Evolutionary conservation across 2,797 vertebrate genomes (phyloP).

Genomic region (Urocyon cinereoargenteus): DNA sequence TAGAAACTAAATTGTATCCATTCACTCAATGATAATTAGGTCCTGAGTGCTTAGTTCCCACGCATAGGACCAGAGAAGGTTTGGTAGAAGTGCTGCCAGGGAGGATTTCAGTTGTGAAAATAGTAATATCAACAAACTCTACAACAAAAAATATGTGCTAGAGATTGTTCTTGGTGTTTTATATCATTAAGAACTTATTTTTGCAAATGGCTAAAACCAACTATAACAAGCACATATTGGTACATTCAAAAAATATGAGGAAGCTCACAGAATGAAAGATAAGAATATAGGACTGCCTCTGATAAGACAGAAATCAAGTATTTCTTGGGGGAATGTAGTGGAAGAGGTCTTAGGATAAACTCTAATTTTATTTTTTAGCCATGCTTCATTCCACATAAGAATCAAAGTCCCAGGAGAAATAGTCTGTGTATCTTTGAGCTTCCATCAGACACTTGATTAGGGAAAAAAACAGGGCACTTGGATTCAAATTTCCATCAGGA

Average conservation of each 20-base stretch:
- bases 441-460: neutral
- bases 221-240: neutral
- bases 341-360: neutral
- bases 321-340: neutral
- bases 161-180: neutral
- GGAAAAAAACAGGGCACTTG: neutral
- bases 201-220: neutral
- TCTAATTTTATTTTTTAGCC: conserved; percentile 7
- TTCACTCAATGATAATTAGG: neutral
- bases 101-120: neutral
- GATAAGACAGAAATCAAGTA: neutral
- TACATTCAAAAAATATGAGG: neutral
- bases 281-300: neutral
- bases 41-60: neutral
- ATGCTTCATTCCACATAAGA: neutral
- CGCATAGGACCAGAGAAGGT: neutral
- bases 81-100: neutral
- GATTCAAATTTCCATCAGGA: neutral
- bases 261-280: neutral
- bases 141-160: neutral
- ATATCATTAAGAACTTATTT: neutral
- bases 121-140: neutral
- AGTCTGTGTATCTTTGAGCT: neutral
- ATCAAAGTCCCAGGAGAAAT: neutral
- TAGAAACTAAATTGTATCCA: neutral